Evolutionary conservation across 2,888 invertebrate genomes (phyloP).

Genomic region (Hymenopus coronatus): DNA sequence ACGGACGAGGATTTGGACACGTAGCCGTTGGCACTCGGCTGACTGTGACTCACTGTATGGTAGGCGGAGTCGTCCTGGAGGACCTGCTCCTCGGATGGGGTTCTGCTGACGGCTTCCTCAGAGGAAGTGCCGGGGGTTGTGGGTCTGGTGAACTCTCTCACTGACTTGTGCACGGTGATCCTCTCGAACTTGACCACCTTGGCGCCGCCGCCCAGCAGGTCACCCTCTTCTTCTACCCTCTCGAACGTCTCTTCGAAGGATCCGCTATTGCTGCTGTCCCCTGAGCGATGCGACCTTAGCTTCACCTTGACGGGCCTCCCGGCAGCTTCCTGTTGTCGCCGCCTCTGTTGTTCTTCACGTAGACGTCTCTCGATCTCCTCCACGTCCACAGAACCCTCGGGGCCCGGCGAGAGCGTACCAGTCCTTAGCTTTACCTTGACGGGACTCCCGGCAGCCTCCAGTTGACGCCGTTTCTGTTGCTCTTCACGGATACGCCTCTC

Average conservation of each 20-base stretch:
- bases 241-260: conserved; percentile 53
- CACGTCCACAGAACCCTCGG: conserved; percentile 53
- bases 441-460: conserved; percentile 53
- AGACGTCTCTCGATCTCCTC: conserved; percentile 60
- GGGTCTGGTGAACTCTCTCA: conserved; percentile 52
- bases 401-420: conserved; percentile 43
- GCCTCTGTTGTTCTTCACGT: conserved; percentile 54
- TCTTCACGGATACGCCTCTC: conserved; percentile 58
- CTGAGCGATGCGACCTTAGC: conserved; percentile 44
- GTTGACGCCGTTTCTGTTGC: conserved; percentile 49
- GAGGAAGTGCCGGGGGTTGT: conserved; percentile 24
- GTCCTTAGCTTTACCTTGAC: conserved; percentile 52
- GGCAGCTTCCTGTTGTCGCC: conserved; percentile 46
- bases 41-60: conserved; percentile 51
- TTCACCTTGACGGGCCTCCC: conserved; percentile 46
- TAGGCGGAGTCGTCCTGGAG: conserved; percentile 58
- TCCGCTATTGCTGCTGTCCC: conserved; percentile 46
- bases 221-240: conserved; percentile 61
- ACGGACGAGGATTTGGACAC: conserved; percentile 55
- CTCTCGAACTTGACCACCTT: conserved; percentile 64
- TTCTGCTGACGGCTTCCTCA: conserved; percentile 44
- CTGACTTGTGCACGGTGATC: conserved; percentile 63
- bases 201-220: conserved; percentile 49
- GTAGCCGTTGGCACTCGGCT: conserved; percentile 34
- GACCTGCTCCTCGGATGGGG: conserved; percentile 54